Conservation (phyloP, 2,797 vertebrate genomes). For the Ceryle rudis region DNA sequence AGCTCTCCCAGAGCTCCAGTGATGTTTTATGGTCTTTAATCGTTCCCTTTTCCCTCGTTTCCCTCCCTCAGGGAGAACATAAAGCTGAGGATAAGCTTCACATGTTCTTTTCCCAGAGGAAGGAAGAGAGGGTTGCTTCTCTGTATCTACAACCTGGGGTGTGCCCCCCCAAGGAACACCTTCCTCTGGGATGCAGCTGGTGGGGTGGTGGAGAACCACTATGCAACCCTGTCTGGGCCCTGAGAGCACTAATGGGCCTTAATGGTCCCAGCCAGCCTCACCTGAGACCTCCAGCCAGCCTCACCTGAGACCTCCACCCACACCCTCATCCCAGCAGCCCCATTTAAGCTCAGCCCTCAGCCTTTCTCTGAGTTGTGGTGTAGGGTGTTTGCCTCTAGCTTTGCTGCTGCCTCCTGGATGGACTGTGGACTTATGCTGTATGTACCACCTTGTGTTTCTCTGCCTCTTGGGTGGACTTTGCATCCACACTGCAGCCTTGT, state of each 20-base stretch:
- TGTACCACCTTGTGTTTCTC: too few relatives aligned
- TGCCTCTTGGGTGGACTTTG: neutral
- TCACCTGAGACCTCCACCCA: neutral
- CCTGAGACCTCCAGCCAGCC: neutral
- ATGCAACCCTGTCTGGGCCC: accelerated
- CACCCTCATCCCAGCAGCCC: neutral
- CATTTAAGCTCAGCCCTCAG: neutral
- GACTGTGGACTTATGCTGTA: accelerated
- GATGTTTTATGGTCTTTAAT: neutral
- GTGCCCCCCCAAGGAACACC: neutral
- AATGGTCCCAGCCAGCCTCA: neutral
- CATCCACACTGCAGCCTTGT: accelerated
- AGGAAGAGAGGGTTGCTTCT: accelerated
- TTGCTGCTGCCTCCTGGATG: neutral
- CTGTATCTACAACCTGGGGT: neutral
- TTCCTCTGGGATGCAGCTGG: neutral
- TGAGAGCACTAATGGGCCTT: neutral
- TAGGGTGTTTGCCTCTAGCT: accelerated
- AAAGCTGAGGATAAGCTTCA: neutral
- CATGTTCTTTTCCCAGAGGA: accelerated
- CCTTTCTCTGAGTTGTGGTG: accelerated
- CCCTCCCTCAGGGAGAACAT: neutral
- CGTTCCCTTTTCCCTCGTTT: neutral
- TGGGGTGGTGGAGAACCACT: neutral
- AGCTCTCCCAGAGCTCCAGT: neutral